Percentiles rank a stretch among this genome's conserved stretches.
Evolutionary conservation across 2,797 vertebrate species (phyloP).

Genomic region (Xiphorhynchus erythropygius): DNA sequence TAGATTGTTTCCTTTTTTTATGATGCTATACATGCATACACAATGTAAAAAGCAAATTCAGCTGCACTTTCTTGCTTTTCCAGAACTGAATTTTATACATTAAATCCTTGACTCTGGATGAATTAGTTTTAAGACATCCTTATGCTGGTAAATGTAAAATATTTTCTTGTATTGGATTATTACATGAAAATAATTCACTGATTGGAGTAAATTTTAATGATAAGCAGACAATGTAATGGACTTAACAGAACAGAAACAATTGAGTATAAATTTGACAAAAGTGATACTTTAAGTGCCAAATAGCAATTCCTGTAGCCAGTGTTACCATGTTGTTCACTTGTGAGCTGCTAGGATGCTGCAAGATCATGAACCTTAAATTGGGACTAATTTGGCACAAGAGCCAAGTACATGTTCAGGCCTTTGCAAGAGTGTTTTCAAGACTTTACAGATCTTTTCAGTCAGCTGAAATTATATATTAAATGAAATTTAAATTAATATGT

Average conservation of each 20-base stretch:
- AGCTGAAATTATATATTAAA: not conserved
- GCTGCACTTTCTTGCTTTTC: not conserved
- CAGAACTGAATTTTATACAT: not conserved
- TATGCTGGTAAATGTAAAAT: not conserved
- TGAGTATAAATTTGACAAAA: not conserved
- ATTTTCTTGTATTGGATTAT: not conserved
- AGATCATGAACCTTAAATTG: not conserved
- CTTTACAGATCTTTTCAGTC: not conserved
- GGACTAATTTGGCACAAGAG: not conserved
- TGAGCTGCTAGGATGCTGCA: not conserved
- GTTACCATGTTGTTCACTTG: not conserved
- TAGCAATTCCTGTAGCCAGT: not conserved
- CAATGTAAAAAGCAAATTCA: slow-evolving; percentile 13
- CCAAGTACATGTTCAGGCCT: not conserved
- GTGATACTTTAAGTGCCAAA: not conserved
- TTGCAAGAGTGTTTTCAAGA: not conserved
- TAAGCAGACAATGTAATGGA: not conserved
- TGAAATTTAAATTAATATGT: not conserved
- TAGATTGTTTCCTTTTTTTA: slow-evolving; percentile 18
- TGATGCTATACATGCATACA: not conserved
- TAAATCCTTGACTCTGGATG: not conserved
- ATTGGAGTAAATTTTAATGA: not conserved
- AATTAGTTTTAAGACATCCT: slow-evolving; percentile 22
- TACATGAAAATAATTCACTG: not conserved
- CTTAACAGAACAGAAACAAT: not conserved